phyloP scores from a whole-genome alignment of 2,113 vertebrate genomes.

The Onychostruthus taczanowskii region DNA sequence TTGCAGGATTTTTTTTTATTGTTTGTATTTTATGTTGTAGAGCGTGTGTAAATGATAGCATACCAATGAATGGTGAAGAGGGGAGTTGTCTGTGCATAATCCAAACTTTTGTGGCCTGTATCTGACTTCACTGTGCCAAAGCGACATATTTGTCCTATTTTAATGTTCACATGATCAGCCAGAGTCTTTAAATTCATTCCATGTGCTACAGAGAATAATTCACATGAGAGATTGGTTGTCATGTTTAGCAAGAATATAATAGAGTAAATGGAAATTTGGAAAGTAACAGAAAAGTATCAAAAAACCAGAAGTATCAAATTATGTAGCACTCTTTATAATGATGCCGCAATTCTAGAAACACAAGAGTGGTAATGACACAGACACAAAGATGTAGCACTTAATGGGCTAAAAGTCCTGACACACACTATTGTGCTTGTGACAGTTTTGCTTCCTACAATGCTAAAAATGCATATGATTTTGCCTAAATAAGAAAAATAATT shows the following conservation, averaged over 20 bases:
- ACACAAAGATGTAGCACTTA: neutral
- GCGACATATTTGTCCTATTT: conserved; percentile 51
- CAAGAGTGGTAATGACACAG: neutral
- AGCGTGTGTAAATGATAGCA: neutral
- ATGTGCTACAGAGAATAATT: neutral
- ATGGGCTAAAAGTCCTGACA: neutral
- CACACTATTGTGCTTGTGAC: neutral
- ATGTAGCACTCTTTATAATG: neutral
- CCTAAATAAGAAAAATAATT: neutral
- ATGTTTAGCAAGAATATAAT: conserved; percentile 22
- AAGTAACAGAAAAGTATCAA: neutral
- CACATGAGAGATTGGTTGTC: neutral
- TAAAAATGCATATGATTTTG: neutral
- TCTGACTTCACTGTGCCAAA: conserved; percentile 31
- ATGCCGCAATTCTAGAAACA: neutral
- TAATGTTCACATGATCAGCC: conserved; percentile 21
- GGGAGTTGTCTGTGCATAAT: conserved; percentile 13
- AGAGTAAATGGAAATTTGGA: neutral
- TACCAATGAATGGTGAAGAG: neutral
- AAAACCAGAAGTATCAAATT: neutral
- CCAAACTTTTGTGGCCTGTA: conserved; percentile 7
- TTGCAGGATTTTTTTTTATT: neutral
- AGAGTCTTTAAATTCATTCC: conserved; percentile 43
- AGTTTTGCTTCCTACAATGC: neutral
- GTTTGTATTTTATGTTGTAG: neutral